These are phyloP conservation scores for Corvus cornix DNA, from an alignment of 2,113 vertebrate species.

Conservation along the genomic window DNA sequence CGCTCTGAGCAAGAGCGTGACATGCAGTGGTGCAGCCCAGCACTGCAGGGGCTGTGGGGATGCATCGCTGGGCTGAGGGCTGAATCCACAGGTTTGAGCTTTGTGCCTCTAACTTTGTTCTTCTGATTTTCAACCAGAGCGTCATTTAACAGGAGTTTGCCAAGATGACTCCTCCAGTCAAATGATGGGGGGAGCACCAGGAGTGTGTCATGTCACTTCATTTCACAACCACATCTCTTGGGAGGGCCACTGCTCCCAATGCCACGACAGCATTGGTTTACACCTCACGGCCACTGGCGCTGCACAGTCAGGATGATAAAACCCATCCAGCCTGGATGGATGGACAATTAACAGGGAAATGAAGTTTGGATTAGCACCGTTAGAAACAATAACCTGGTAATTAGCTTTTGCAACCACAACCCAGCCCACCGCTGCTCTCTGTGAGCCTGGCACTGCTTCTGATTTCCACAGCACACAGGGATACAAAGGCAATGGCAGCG, in stretches of 20 bases:
- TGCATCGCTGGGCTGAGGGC: accelerated
- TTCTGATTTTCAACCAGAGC: background rate
- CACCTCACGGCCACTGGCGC: background rate
- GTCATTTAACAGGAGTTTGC: background rate
- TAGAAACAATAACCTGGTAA: constrained; percentile 58
- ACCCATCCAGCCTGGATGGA: background rate
- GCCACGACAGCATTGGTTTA: background rate
- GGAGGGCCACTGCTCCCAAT: background rate
- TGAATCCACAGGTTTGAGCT: background rate
- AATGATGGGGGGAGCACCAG: background rate
- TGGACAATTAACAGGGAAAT: constrained; percentile 39
- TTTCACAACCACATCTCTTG: background rate
- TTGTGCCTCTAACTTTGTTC: background rate
- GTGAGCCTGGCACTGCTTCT: background rate
- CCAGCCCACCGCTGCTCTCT: constrained; percentile 20
- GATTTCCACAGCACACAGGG: background rate
- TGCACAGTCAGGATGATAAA: background rate
- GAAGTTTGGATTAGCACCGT: constrained; percentile 26
- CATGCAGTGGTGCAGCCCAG: accelerated
- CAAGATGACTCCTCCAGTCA: background rate
- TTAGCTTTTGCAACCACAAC: constrained; percentile 37
- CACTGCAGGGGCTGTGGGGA: background rate
- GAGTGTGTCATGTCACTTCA: background rate
- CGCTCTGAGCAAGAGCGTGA: background rate
- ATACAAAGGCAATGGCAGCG: background rate